Percentiles rank a stretch among this genome's conserved stretches.
Conservation (phyloP, 2,888 invertebrate species). For the Acleris literana region DNA sequence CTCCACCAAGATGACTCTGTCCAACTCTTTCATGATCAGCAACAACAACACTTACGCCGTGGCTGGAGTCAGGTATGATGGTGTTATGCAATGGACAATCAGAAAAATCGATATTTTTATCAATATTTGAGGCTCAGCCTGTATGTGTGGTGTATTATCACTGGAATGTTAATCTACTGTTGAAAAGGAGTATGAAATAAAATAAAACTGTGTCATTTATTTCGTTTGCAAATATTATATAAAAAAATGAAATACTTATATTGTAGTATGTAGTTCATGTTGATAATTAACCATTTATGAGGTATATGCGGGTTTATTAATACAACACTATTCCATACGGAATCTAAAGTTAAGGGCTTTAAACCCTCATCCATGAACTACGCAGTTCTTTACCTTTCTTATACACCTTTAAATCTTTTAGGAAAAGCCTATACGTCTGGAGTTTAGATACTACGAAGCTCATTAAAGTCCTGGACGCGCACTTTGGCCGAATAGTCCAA, state of each 20-base stretch:
- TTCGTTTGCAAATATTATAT: too few species aligned
- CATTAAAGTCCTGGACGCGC: constrained; percentile 96
- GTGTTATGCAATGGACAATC: neutral
- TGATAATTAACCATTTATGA: too few species aligned
- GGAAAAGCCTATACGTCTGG: constrained; percentile 98
- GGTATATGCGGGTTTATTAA: too few species aligned
- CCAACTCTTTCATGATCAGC: constrained; percentile 96
- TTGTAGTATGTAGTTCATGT: too few species aligned
- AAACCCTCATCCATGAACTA: too few species aligned
- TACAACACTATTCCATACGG: too few species aligned
- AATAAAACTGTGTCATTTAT: too few species aligned
- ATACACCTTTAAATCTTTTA: constrained; percentile 49
- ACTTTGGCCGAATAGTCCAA: constrained; percentile 97
- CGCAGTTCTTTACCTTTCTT: neutral
- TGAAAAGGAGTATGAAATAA: too few species aligned
- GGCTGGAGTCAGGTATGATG: constrained; percentile 92
- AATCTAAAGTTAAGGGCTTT: too few species aligned
- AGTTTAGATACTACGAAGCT: constrained; percentile 90
- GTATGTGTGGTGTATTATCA: too few species aligned
- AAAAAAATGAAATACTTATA: too few species aligned
- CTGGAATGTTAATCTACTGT: too few species aligned
- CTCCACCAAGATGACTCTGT: constrained; percentile 94
- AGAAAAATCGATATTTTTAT: neutral
- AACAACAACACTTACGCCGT: constrained; percentile 95
- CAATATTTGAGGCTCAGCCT: neutral